Conservation (phyloP, 2,888 invertebrate genomes). For the Dynastes grantii region DNA sequence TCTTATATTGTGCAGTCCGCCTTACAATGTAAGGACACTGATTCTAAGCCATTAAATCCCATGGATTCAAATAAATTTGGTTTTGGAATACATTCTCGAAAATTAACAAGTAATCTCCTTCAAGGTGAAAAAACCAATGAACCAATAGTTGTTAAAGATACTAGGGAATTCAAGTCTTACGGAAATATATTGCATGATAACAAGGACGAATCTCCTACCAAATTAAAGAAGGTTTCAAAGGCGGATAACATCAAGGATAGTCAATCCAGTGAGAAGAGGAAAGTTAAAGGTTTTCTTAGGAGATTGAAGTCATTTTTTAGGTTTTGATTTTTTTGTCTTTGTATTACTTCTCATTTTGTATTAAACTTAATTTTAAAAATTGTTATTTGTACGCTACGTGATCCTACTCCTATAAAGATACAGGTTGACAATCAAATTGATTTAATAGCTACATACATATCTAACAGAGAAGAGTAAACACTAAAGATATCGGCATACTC, state of each 20-base stretch:
- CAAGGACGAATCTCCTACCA: neutral
- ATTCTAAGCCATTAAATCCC: slow-evolving; percentile 11
- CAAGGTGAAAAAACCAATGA: slow-evolving; percentile 5
- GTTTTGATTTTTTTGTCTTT: slow-evolving; percentile 28
- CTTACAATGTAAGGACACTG: slow-evolving; percentile 65
- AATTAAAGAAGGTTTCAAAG: neutral
- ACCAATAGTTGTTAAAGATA: neutral
- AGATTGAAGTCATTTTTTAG: slow-evolving; percentile 36
- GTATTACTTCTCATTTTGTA: slow-evolving; percentile 31
- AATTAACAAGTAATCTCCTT: slow-evolving; percentile 16
- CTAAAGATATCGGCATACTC: too few species aligned
- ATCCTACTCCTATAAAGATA: too few species aligned
- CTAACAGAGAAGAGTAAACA: too few species aligned
- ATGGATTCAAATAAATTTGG: slow-evolving; percentile 28
- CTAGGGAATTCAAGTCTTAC: neutral
- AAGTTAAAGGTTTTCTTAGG: slow-evolving; percentile 17
- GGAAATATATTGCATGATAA: neutral
- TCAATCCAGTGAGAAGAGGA: neutral
- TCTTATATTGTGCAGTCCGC: slow-evolving; percentile 63
- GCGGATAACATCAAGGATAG: slow-evolving; percentile 3
- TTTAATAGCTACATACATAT: too few species aligned
- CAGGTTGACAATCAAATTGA: too few species aligned
- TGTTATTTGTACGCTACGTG: too few species aligned
- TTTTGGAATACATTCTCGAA: neutral
- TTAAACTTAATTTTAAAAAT: slow-evolving; percentile 28